These are phyloP conservation scores for Acridotheres tristis DNA, from an alignment of 2,797 vertebrate species.

Conservation along the genomic window DNA sequence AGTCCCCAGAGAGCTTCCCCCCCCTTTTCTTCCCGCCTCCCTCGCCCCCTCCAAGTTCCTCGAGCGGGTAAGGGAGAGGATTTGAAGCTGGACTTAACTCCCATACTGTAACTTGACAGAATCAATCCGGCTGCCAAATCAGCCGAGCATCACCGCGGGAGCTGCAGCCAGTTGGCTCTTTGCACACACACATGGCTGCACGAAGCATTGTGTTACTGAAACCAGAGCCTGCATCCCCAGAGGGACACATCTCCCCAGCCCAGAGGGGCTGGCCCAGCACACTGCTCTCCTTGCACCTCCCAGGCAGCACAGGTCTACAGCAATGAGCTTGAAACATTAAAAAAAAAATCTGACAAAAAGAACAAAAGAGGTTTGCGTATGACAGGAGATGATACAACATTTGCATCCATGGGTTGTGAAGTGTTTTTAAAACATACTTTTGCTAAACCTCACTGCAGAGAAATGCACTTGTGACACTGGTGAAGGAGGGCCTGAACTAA, in stretches of 20 bases:
- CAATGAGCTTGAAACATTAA: neutral
- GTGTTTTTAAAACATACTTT: neutral
- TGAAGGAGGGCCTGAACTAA: neutral
- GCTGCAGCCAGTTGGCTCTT: constrained; percentile 66
- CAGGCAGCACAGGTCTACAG: neutral
- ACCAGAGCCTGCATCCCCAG: neutral
- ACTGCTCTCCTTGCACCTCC: neutral
- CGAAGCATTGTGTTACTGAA: constrained; percentile 50
- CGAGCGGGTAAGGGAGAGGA: constrained; percentile 15
- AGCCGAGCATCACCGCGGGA: constrained; percentile 50
- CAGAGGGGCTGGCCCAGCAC: neutral
- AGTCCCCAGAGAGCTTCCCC: constrained; percentile 33
- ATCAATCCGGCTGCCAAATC: constrained; percentile 55
- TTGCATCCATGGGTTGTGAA: neutral
- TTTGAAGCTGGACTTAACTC: constrained; percentile 53
- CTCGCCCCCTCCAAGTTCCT: neutral
- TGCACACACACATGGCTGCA: constrained; percentile 49
- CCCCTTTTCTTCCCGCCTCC: neutral
- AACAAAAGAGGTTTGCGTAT: neutral
- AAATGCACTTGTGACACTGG: neutral
- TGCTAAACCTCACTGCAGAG: neutral
- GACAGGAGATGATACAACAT: neutral
- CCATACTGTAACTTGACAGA: constrained; percentile 66
- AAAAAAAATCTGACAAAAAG: neutral
- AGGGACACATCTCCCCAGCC: neutral